Evolutionary conservation across 2,113 vertebrate species (phyloP).

Genomic region (Madoqua kirkii): DNA sequence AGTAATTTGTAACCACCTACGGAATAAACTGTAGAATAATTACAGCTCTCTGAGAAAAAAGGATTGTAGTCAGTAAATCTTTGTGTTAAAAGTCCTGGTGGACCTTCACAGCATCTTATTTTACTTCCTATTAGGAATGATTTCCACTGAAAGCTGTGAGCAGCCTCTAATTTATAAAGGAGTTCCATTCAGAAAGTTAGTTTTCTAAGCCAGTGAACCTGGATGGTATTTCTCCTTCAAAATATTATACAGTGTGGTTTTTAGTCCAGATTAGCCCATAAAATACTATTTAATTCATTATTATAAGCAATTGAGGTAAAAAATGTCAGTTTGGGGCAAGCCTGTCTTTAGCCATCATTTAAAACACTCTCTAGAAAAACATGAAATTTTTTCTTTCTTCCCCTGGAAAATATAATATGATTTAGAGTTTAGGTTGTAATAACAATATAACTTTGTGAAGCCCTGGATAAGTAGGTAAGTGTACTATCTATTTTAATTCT

Average conservation of each 20-base stretch:
- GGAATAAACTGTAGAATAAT: background rate
- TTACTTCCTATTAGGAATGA: background rate
- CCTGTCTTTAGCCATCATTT: background rate
- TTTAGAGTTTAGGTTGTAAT: background rate
- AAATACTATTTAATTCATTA: constrained; percentile 2
- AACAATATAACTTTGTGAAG: background rate
- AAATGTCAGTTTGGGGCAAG: background rate
- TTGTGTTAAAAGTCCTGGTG: background rate
- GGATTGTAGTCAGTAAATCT: background rate
- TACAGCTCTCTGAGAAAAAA: background rate
- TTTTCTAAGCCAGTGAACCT: background rate
- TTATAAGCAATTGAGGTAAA: background rate
- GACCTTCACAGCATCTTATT: background rate
- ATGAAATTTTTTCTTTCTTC: background rate
- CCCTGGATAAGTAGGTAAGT: background rate
- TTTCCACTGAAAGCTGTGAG: background rate
- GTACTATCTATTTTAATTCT: background rate
- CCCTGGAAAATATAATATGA: background rate
- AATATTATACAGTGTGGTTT: background rate
- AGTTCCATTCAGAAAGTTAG: background rate
- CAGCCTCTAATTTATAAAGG: background rate
- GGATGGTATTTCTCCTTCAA: background rate
- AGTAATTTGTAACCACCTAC: background rate
- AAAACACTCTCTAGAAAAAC: background rate
- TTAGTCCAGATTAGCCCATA: background rate